These are phyloP conservation scores for Porites evermanni DNA, from an alignment of 92 coral and sea anemone species.

Conservation along the genomic window DNA sequence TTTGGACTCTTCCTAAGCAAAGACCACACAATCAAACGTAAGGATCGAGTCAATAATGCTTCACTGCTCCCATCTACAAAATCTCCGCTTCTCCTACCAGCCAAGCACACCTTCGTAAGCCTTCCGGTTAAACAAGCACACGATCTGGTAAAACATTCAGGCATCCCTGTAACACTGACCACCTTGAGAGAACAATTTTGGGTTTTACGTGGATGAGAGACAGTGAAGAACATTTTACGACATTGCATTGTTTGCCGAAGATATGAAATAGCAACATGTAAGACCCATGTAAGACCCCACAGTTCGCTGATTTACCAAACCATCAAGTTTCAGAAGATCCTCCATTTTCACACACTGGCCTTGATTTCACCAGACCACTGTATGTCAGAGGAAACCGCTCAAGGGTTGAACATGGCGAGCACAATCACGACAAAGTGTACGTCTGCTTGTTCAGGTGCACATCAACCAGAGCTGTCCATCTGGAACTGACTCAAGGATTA, in stretches of 20 bases:
- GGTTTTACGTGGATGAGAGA: conserved; percentile 59
- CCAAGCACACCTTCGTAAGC: conserved; percentile 50
- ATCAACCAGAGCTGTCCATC: no score
- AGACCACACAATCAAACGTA: conserved; percentile 48
- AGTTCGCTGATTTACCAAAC: conserved; percentile 44
- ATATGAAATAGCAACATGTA: conserved; percentile 46
- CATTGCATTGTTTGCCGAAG: conserved; percentile 54
- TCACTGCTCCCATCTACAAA: conserved; percentile 50
- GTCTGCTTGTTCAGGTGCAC: no score
- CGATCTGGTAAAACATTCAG: conserved; percentile 55
- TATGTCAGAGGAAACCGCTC: conserved; percentile 33
- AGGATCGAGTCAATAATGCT: conserved; percentile 54
- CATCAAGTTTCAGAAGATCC: conserved; percentile 63
- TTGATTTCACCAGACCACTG: conserved; percentile 62
- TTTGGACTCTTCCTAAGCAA: conserved; percentile 57
- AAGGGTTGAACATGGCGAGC: no score
- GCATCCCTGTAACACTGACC: conserved; percentile 57
- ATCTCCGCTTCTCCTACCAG: conserved; percentile 63
- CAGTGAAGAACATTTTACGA: conserved; percentile 47
- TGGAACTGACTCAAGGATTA: no score
- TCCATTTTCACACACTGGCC: conserved; percentile 47
- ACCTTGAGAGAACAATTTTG: conserved; percentile 61
- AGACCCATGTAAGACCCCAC: conserved; percentile 45
- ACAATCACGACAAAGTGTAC: no score
- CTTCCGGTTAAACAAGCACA: conserved; percentile 46